Percentiles rank a stretch among this genome's conserved stretches.
These are phyloP conservation scores for Cephus spinipes DNA, from an alignment of 2,888 invertebrate species.

Conservation along the genomic window DNA sequence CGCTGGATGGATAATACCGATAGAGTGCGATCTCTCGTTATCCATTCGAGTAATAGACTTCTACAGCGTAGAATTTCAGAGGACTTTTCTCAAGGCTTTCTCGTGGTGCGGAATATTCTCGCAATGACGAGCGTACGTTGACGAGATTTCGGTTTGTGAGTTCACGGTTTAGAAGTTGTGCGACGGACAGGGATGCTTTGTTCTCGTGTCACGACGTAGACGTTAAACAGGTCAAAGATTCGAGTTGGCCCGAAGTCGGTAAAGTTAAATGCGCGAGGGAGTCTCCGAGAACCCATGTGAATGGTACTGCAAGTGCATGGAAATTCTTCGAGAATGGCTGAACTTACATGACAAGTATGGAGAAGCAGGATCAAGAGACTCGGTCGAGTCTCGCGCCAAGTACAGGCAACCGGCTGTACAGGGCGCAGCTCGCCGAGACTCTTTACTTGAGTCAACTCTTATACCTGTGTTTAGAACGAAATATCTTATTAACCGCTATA, in stretches of 20 bases:
- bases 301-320: neutral
- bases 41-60: neutral
- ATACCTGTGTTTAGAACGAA: too few species aligned
- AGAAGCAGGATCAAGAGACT: too few species aligned
- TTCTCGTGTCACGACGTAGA: neutral
- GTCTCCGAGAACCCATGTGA: neutral
- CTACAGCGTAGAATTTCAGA: neutral
- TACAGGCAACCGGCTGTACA: too few species aligned
- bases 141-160: neutral
- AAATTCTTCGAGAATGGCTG: neutral
- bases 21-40: neutral
- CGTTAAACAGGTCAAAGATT: neutral
- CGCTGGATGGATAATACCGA: neutral
- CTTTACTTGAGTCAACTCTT: too few species aligned
- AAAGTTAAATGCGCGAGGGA: neutral
- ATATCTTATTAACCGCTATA: too few species aligned
- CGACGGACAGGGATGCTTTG: neutral
- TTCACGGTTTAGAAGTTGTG: neutral
- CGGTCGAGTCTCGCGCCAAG: too few species aligned
- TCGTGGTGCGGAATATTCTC: neutral
- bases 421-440: too few species aligned
- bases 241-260: neutral
- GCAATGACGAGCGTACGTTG: neutral
- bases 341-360: neutral
- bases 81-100: neutral